Conservation (phyloP, 1,140 invertebrate species). For the Dysdera silvatica region DNA sequence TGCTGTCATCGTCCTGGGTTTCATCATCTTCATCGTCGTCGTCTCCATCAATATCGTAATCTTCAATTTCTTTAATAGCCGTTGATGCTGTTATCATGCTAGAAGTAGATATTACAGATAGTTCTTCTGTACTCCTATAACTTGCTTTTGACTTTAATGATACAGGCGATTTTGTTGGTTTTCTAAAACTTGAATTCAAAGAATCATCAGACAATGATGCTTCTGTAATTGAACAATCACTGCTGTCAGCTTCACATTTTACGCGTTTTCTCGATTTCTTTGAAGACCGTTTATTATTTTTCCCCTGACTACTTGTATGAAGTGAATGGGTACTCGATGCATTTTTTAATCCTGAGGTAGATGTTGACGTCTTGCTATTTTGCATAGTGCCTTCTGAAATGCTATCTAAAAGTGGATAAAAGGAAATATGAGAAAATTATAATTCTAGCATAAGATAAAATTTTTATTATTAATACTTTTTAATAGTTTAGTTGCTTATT, state of each 20-base stretch:
- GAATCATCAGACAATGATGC: conserved; percentile 22
- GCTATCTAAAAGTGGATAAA: too few species aligned
- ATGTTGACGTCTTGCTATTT: too few species aligned
- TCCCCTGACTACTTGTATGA: too few species aligned
- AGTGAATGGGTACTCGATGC: too few species aligned
- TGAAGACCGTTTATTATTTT: too few species aligned
- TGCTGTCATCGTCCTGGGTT: conserved; percentile 18
- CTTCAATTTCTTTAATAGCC: conserved; percentile 13
- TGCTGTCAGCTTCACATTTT: conserved; percentile 1
- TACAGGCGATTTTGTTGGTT: not conserved
- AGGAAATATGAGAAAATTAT: too few species aligned
- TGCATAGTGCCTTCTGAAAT: too few species aligned
- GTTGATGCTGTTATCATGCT: conserved; percentile 19
- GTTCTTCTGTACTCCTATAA: conserved; percentile 3
- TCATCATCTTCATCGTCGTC: conserved; percentile 12
- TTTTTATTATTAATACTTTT: too few species aligned
- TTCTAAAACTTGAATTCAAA: conserved; percentile 21
- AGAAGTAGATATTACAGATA: conserved; percentile 10
- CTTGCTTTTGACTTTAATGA: not conserved
- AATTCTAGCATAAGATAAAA: too few species aligned
- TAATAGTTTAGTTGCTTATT: too few species aligned
- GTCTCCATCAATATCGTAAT: conserved; percentile 3
- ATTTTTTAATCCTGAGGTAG: too few species aligned
- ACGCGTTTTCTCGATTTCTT: too few species aligned
- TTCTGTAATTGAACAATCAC: conserved; percentile 18